These are phyloP conservation scores for Micropoecilia bifurca DNA, from an alignment of 2,797 vertebrate genomes.

Conservation along the genomic window DNA sequence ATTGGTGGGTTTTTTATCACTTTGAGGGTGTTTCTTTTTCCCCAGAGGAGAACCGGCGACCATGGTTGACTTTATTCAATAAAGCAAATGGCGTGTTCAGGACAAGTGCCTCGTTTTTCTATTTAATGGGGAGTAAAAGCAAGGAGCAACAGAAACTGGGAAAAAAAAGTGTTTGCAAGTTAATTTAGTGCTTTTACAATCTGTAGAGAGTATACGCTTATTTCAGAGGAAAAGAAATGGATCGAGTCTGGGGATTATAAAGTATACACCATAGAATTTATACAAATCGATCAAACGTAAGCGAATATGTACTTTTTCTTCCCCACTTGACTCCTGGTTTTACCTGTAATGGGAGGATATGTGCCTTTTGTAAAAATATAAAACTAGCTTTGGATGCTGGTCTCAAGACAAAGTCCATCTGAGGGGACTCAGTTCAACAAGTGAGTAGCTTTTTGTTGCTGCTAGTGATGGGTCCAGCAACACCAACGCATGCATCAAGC, in stretches of 20 bases:
- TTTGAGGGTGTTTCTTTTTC: slow-evolving; percentile 49
- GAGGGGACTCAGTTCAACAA: neutral
- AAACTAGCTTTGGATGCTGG: neutral
- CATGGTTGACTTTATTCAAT: slow-evolving; percentile 46
- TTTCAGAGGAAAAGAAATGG: slow-evolving; percentile 33
- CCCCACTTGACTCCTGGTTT: neutral
- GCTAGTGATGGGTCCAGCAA: too few species aligned
- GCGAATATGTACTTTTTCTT: neutral
- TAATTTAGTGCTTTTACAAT: slow-evolving; percentile 45
- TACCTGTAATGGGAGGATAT: neutral
- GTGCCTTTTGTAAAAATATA: neutral
- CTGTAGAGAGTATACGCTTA: slow-evolving; percentile 34
- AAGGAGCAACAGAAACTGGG: slow-evolving; percentile 27
- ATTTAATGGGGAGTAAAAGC: slow-evolving; percentile 52
- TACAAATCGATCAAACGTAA: neutral
- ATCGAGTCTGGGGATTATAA: neutral
- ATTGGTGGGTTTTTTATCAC: slow-evolving; percentile 38
- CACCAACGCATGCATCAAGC: too few species aligned
- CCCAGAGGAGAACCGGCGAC: slow-evolving; percentile 26
- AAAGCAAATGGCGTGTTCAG: slow-evolving; percentile 52
- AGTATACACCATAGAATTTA: neutral
- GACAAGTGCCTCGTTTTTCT: slow-evolving; percentile 23
- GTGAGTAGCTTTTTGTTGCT: neutral
- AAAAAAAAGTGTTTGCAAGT: slow-evolving; percentile 44
- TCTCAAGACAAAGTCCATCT: neutral